Base-by-base conservation (phyloP, 2,797 vertebrate species). In the Agapornis canus region DNA sequence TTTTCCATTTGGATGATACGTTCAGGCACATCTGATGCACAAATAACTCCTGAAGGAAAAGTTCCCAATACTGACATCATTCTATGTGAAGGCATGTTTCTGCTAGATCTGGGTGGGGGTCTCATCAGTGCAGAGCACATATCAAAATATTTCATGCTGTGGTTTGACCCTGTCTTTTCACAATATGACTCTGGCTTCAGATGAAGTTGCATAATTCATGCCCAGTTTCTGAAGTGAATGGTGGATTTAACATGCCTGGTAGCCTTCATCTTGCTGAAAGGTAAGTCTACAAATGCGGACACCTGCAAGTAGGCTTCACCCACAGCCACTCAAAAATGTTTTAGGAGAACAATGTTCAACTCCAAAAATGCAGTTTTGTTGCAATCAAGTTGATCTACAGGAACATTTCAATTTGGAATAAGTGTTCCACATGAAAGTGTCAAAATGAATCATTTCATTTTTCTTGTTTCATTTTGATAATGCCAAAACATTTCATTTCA, bases 401-500 rank as follows among this genome's bases (percentile, higher is more conserved):
- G 35, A 93, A 48, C 37, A 42, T 35, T 82, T 70, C 23, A 48
- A 37, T 70, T 94, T 35, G 73, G 40, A 79, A 82, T 32, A 82
- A 59, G 8, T 77, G 73, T 87, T 93, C 56, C 26, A 39, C 11
- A 48, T 10, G 23, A 68, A 87, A 89, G 16, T 92, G 89, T 94
- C 84, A 95, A 92, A 95, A 93, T 71, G 9, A 94, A 89, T 95
- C 2, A 70, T 56, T 89, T 83, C 42, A 54, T 63, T 61, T 72
- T 94, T 72, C 75, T 54, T 75, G 52, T 65, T 93, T 64, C 49
- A 59, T 81, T 92, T 43, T 92, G 66, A 78, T 91, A 85, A 56
- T 82, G 89, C 71, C 89, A 95, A 92, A 93, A 85, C 40, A 80
- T 63, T 95, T 92, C 6, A 77, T 82, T 87, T 82, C 56, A 85